phyloP scores from a whole-genome alignment of 2,888 invertebrate genomes.

The Drosophila neonasuta region DNA sequence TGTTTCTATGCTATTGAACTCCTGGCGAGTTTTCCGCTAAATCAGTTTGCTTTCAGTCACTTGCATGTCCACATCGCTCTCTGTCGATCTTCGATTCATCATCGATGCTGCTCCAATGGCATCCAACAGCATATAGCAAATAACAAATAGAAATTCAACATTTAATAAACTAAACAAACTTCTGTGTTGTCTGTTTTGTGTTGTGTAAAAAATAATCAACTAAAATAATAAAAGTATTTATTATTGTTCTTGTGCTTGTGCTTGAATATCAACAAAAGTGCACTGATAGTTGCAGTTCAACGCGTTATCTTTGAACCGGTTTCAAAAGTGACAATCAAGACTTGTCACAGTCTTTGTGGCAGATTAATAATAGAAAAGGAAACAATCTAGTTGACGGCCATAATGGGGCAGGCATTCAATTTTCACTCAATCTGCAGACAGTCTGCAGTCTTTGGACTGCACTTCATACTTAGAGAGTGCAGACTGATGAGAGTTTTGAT shows the following conservation, averaged over 20 bases:
- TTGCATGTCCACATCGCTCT: constrained; percentile 51
- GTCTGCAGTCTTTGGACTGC: neutral
- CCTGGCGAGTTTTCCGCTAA: constrained; percentile 76
- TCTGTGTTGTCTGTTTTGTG: constrained; percentile 10
- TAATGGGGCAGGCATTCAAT: constrained; percentile 69
- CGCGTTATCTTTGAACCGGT: constrained; percentile 24
- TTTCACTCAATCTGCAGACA: constrained; percentile 49
- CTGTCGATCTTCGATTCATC: constrained; percentile 1
- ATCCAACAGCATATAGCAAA: constrained; percentile 14
- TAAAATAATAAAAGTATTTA: neutral
- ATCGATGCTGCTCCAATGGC: constrained; percentile 5
- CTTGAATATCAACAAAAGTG: constrained; percentile 5
- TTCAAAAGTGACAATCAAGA: constrained; percentile 1
- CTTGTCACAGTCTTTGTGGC: neutral
- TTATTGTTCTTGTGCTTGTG: constrained; percentile 10
- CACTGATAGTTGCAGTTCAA: neutral
- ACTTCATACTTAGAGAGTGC: neutral
- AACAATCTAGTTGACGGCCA: constrained; percentile 63
- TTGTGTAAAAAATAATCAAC: neutral
- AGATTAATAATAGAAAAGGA: constrained; percentile 44
- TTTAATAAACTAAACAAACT: neutral
- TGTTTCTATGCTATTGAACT: constrained; percentile 81
- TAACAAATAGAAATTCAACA: neutral
- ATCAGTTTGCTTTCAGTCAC: constrained; percentile 78
- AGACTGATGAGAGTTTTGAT: constrained; percentile 8